phyloP scores from a whole-genome alignment of 2,113 vertebrate species.

The Anguilla rostrata region DNA sequence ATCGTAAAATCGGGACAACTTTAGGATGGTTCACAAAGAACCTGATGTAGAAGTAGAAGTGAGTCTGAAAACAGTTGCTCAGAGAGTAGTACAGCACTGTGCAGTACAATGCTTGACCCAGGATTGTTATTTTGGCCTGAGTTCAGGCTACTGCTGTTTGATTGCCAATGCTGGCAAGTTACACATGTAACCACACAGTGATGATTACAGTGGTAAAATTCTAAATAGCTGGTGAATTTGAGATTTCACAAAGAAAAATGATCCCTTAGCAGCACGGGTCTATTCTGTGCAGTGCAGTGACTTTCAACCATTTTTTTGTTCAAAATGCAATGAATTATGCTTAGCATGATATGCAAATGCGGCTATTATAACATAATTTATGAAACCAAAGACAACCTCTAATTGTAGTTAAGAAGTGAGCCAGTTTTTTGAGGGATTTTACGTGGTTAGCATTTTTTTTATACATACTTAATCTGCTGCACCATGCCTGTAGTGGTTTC shows the following conservation, averaged over 20 bases:
- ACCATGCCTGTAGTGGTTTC: not conserved
- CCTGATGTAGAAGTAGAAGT: not conserved
- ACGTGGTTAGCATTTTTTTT: not conserved
- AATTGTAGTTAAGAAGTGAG: not conserved
- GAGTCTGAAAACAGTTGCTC: not conserved
- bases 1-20: not conserved
- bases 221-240: not conserved
- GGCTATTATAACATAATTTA: not conserved
- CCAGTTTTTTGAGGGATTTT: not conserved
- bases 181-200: not conserved
- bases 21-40: not conserved
- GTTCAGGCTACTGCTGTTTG: not conserved
- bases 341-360: not conserved
- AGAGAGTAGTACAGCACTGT: not conserved
- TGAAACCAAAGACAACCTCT: not conserved
- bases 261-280: too few relatives aligned
- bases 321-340: not conserved
- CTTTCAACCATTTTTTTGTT: too few relatives aligned
- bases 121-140: not conserved
- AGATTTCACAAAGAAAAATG: too few relatives aligned
- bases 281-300: too few relatives aligned
- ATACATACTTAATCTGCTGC: not conserved
- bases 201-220: not conserved
- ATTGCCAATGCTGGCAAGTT: not conserved
- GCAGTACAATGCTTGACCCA: not conserved